phyloP scores from a whole-genome alignment of 2,888 invertebrate species.

The Blastobasis adustella region DNA sequence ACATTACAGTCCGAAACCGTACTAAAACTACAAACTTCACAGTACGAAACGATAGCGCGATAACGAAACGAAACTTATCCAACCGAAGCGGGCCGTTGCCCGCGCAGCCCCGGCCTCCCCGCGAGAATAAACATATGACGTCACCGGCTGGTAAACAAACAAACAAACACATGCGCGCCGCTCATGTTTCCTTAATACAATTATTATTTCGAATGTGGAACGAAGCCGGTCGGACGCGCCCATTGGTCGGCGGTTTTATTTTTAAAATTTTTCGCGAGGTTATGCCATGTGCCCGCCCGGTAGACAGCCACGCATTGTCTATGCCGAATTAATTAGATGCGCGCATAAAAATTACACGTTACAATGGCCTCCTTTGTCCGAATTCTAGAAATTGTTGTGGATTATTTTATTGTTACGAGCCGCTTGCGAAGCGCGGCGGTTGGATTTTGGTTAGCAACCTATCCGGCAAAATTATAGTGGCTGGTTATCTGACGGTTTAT shows the following conservation, averaged over 20 bases:
- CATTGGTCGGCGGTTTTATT: constrained; percentile 30
- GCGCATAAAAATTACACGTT: constrained; percentile 4
- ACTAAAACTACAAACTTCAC: too few relatives aligned
- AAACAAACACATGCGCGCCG: constrained; percentile 76
- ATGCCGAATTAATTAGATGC: constrained; percentile 35
- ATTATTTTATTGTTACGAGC: too few relatives aligned
- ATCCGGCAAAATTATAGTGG: too few relatives aligned
- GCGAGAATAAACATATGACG: constrained; percentile 76
- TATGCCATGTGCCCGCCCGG: constrained; percentile 18
- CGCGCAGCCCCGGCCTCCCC: constrained; percentile 37
- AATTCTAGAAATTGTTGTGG: too few relatives aligned
- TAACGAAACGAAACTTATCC: too few relatives aligned
- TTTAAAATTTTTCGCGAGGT: constrained; percentile 36
- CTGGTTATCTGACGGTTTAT: too few relatives aligned
- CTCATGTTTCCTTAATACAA: constrained; percentile 76
- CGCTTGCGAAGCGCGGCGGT: too few relatives aligned
- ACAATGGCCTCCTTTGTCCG: too few relatives aligned
- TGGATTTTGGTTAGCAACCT: too few relatives aligned
- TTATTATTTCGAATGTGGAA: constrained; percentile 74
- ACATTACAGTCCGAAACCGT: too few relatives aligned
- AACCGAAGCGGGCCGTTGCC: constrained; percentile 6
- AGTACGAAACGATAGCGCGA: too few relatives aligned
- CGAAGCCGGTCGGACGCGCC: constrained; percentile 30
- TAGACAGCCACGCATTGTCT: constrained; percentile 27
- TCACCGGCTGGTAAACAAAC: constrained; percentile 74